Conservation (phyloP, 2,113 vertebrate genomes). For the Sitta europaea region DNA sequence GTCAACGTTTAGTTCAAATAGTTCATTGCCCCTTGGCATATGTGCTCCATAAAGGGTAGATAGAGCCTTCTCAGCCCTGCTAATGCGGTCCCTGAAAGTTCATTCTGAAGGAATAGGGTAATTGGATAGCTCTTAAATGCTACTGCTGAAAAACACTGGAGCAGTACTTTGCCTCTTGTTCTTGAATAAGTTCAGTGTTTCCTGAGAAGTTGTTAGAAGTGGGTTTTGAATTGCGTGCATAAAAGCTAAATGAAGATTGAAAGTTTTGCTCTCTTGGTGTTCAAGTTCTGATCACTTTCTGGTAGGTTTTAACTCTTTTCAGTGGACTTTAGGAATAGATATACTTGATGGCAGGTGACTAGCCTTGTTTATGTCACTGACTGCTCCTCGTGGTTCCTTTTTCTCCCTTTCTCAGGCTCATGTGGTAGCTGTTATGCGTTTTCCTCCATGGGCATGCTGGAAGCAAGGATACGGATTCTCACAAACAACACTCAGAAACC, state of each 20-base stretch:
- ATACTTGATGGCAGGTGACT: not conserved
- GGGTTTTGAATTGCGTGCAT: not conserved
- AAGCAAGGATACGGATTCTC: constrained; percentile 86
- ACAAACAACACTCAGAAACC: constrained; percentile 88
- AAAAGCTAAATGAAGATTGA: not conserved
- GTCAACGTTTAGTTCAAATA: not conserved
- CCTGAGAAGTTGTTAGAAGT: not conserved
- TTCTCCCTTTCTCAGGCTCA: constrained; percentile 50
- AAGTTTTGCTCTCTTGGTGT: not conserved
- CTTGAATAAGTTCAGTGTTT: not conserved
- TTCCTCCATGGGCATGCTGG: constrained; percentile 91
- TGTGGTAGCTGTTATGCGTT: constrained; percentile 97
- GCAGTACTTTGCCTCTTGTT: not conserved
- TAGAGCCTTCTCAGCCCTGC: not conserved
- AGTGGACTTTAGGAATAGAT: not conserved
- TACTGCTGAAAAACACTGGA: not conserved
- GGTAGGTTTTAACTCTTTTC: not conserved
- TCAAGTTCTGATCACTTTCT: not conserved
- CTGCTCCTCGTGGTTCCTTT: not conserved
- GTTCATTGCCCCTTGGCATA: not conserved
- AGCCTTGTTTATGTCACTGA: not conserved
- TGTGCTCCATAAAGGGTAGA: not conserved
- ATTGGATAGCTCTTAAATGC: not conserved
- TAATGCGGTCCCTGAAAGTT: not conserved
- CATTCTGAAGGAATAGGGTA: not conserved